Percentiles rank a stretch among this genome's conserved stretches.
These are phyloP conservation scores for Acanthurus tractus DNA, from an alignment of 2,797 vertebrate genomes.

Conservation along the genomic window DNA sequence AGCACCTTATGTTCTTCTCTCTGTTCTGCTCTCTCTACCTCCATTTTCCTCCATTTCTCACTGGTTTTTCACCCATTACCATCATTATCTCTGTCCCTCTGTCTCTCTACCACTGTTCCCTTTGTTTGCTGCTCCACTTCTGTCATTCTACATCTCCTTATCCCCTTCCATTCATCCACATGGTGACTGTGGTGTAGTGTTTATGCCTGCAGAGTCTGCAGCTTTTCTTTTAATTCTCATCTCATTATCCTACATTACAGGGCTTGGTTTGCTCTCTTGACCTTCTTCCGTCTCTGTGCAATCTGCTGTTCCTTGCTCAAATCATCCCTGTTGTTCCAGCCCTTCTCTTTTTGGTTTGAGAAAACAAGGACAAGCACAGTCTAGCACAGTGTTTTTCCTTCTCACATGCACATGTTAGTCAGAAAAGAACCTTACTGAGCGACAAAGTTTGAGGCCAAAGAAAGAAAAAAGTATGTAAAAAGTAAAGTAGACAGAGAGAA, in stretches of 20 bases:
- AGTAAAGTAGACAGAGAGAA: too few species aligned
- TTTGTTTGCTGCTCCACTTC: constrained; percentile 38
- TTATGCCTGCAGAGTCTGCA: constrained; percentile 43
- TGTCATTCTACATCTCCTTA: constrained; percentile 40
- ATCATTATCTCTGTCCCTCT: constrained; percentile 54
- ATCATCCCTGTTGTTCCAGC: background rate
- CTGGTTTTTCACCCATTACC: constrained; percentile 17
- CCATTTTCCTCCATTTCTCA: constrained; percentile 1
- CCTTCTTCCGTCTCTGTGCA: constrained; percentile 42
- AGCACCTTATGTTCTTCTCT: background rate
- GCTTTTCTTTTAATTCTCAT: constrained; percentile 36
- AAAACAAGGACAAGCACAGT: constrained; percentile 10
- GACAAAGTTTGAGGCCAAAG: background rate
- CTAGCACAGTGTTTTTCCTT: background rate
- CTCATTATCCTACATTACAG: constrained; percentile 63
- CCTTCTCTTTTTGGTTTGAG: constrained; percentile 3
- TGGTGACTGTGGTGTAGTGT: constrained; percentile 17
- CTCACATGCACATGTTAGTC: background rate
- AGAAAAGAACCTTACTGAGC: constrained; percentile 12
- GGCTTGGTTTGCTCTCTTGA: constrained; percentile 37
- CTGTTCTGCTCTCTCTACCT: background rate
- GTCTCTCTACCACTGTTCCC: constrained; percentile 6
- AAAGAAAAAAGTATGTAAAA: background rate
- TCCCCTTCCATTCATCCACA: constrained; percentile 8
- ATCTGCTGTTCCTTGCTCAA: constrained; percentile 47